These are phyloP conservation scores for Eulacestoma nigropectus DNA, from an alignment of 2,113 vertebrate genomes.

Conservation along the genomic window DNA sequence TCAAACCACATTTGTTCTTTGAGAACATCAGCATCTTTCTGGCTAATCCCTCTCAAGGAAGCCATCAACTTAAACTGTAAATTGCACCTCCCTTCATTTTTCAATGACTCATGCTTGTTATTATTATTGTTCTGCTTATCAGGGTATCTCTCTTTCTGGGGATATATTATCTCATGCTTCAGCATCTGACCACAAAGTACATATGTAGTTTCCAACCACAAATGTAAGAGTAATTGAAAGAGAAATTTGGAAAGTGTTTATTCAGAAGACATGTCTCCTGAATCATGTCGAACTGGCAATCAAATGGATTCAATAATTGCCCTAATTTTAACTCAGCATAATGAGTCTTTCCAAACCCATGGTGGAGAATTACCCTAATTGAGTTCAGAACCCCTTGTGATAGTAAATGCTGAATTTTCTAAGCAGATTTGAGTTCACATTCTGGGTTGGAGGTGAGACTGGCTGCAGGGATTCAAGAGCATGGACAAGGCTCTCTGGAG, in stretches of 20 bases:
- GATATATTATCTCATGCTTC: neutral
- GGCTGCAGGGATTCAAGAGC: neutral
- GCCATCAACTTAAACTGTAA: neutral
- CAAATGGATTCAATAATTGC: neutral
- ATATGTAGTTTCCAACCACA: neutral
- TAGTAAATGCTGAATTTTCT: neutral
- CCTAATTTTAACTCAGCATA: conserved; percentile 6
- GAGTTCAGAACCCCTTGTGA: neutral
- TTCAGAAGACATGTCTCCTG: neutral
- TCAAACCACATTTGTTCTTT: neutral
- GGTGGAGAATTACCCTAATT: neutral
- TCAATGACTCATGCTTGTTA: neutral
- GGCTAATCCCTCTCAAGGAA: neutral
- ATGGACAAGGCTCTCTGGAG: neutral
- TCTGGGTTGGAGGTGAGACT: neutral
- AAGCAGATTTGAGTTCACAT: neutral
- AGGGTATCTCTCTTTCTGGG: neutral
- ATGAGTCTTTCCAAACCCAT: neutral
- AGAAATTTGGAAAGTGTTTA: neutral
- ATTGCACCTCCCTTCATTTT: neutral
- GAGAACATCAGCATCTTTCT: neutral
- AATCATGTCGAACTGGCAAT: neutral
- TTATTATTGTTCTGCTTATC: conserved; percentile 32
- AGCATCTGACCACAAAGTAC: neutral
- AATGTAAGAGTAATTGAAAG: neutral